A percentile compares a stretch with the other conserved stretches of the same genome.
Evolutionary conservation across 2,888 invertebrate genomes (phyloP).

Genomic region (Brachyptera risi): DNA sequence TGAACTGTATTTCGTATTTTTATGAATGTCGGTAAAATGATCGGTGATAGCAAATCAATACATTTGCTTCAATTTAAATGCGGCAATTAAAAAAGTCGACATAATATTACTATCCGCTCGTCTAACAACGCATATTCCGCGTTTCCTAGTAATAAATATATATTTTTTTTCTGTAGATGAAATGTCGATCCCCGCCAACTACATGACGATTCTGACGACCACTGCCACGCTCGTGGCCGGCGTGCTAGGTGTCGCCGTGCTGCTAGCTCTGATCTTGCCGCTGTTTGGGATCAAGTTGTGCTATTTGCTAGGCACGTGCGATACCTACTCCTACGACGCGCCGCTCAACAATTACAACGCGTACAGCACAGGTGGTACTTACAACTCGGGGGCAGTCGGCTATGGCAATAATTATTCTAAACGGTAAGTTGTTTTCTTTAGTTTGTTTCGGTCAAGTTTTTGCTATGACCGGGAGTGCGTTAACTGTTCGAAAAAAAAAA

Average conservation of each 20-base stretch:
- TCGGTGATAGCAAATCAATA: no score
- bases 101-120: no score
- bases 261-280: constrained; percentile 36
- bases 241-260: constrained; percentile 34
- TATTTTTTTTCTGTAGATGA: not conserved
- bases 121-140: no score
- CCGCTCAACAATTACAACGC: constrained; percentile 33
- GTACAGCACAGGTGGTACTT: constrained; percentile 33
- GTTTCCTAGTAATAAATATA: not conserved
- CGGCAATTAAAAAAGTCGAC: no score
- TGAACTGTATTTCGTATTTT: no score
- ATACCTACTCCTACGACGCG: constrained; percentile 25
- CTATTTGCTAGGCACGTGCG: constrained; percentile 37
- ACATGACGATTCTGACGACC: constrained; percentile 4
- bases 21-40: no score
- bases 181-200: constrained; percentile 5
- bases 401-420: constrained; percentile 29
- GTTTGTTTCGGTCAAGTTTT: no score
- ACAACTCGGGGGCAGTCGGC: constrained; percentile 21
- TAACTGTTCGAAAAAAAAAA: no score
- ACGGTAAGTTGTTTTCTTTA: constrained; percentile 28
- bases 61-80: no score
- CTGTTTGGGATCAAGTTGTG: constrained; percentile 36
- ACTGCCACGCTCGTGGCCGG: constrained; percentile 24
- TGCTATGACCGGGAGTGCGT: no score